These are phyloP conservation scores for Apis cerana DNA, from an alignment of 1,140 invertebrate genomes.

Conservation along the genomic window DNA sequence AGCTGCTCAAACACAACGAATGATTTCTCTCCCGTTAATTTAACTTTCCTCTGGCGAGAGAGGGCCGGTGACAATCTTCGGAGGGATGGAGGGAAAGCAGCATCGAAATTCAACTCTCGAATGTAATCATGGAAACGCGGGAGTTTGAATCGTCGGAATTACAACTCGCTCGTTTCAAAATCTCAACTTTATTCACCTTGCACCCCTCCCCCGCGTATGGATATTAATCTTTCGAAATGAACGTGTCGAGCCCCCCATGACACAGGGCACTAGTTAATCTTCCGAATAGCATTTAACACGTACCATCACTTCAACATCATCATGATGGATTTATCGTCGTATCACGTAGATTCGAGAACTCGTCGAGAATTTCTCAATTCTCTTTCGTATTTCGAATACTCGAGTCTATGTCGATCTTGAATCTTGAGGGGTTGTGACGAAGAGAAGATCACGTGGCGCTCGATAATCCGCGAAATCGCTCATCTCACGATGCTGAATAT, in stretches of 20 bases:
- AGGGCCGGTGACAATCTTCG: neutral
- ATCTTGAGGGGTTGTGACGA: neutral
- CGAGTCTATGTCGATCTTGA: neutral
- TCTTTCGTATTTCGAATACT: neutral
- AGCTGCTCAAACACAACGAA: neutral
- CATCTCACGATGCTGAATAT: constrained; percentile 1
- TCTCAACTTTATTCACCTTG: constrained; percentile 35
- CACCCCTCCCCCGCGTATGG: neutral
- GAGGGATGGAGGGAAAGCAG: neutral
- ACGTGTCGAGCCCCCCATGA: neutral
- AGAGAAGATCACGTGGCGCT: neutral
- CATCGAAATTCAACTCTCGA: constrained; percentile 36
- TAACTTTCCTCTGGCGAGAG: neutral
- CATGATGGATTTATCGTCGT: neutral
- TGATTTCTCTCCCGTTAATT: neutral
- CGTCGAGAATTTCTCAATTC: constrained; percentile 20
- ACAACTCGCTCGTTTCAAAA: neutral
- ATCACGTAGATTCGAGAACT: neutral
- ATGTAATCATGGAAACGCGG: constrained; percentile 13
- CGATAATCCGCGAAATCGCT: constrained; percentile 32
- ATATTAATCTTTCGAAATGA: constrained; percentile 18
- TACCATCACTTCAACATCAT: too few relatives aligned
- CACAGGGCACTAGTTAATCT: constrained; percentile 5
- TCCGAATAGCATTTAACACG: neutral
- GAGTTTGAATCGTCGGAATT: constrained; percentile 8